Evolutionary conservation across 2,113 vertebrate genomes (phyloP), one percentile per base, ranked within the genome.

Genomic region (Pachycephala philippinensis): DNA sequence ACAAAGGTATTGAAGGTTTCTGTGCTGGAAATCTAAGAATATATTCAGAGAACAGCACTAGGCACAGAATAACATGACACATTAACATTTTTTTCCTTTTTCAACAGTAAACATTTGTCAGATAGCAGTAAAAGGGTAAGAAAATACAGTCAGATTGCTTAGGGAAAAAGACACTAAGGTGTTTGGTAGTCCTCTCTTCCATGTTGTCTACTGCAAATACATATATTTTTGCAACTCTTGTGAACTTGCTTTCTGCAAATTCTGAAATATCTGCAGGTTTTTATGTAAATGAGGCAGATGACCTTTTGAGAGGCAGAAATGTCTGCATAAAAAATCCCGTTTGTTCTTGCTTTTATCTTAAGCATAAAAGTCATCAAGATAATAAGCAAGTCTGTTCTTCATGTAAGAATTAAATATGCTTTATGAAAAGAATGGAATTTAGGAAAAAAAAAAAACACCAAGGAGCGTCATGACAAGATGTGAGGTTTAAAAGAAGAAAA

Each of bases 401-500:
- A 15, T 13, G 16, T 30, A 70, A 47, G 19, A 82, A 71, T 53
- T 61, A 91, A 74, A 61, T 37, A 39, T 15, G 50, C 13, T 68
- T 82, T 17, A 19, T 8, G 11, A 33, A 78, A 83, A 54, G 1
- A 83, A 53, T 40, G 40, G 20, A 68, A 76, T 76, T 47, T 18
- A 15, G 1, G 0, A 53, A 8, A 47, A 65, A 1, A 8, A 47
- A 65, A 60, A 37, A 54, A 37, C 2, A 2, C 0, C 7, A 40
- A 65, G 13, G 8, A 79, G 3, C 6, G 40, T 8, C 3, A 1
- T 59, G n/a, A 45, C 5, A 40, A 59, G 21, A 33, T 12, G 4
- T 33, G 20, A 52, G 1, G 9, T n/a, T 35, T 72, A 37, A 66
- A 87, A 64, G 13, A 88, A 52, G 28, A 61, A 64, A 75, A 83